Evolutionary conservation across 1,140 invertebrate genomes (phyloP), one percentile per base, ranked within the genome.

Genomic region (Coelopa frigida): DNA sequence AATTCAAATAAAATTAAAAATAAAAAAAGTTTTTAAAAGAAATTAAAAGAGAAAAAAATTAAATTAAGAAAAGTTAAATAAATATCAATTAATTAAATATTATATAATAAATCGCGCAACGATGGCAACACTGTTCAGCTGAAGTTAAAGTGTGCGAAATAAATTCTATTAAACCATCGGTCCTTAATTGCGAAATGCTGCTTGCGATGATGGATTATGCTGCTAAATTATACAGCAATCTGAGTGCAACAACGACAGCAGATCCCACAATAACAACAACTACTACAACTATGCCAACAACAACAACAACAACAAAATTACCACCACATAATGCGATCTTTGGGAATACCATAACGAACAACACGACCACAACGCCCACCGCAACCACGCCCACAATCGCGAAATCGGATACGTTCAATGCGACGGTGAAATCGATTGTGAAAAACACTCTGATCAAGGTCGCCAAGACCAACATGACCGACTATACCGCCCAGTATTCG

Each of bases 291-390:
- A 22, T 6, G 37, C 37, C 12, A 40, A n/a, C 10, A 24, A 23
- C 43, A 38, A 10, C 21, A 32, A 48, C 27, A n/a, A 18, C 39
- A 41, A 48, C 46, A 39, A 37, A 20, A 47, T 18, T 21, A 36
- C 26, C n/a, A 12, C 22, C 22, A 24, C 37, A 24, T 6, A 36
- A 40, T n/a, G 23, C 36, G 12, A n/a, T 23, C 17, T 38, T 22
- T 14, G 22, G 15, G 21, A 12, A 11, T 27, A 21, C 24, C 18
- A 24, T 17, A 20, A 14, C 44, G 11, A 11, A n/a, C 5, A 8
- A 14, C 10, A 12, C 14, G 12, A 24, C 22, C 36, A 22, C 35
- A 8, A 0, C 31, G 12, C 10, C 31, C 23, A 22, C 43, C 23
- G 12, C 31, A 21, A 17, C 10, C 12, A 15, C 43, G 11, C 6